Evolutionary conservation across 2,888 invertebrate genomes (phyloP).

Genomic region (Epinotia bilunana): DNA sequence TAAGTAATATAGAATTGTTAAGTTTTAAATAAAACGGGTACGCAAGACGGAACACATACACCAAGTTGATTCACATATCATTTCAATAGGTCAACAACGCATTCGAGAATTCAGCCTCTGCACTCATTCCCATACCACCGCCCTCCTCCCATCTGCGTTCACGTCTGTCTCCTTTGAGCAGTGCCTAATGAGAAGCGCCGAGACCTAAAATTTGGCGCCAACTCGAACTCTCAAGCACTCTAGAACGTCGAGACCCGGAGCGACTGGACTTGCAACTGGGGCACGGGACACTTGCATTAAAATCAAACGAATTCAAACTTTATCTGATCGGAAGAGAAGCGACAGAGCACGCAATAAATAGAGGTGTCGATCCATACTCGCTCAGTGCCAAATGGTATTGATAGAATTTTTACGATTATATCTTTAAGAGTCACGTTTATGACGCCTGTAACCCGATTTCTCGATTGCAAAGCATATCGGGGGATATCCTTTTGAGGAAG

Average conservation of each 20-base stretch:
- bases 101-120: neutral
- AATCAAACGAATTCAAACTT: conserved; percentile 48
- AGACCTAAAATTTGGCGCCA: conserved; percentile 82
- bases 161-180: conserved; percentile 57
- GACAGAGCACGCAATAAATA: conserved; percentile 52
- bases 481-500: conserved; percentile 33
- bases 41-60: neutral
- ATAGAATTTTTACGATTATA: conserved; percentile 68
- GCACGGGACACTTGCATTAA: conserved; percentile 44
- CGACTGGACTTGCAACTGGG: conserved; percentile 55
- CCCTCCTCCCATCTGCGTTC: conserved; percentile 50
- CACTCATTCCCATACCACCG: conserved; percentile 46
- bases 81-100: neutral
- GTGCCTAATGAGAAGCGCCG: conserved; percentile 80
- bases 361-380: conserved; percentile 48
- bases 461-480: conserved; percentile 43
- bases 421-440: conserved; percentile 63
- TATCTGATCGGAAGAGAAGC: conserved; percentile 48
- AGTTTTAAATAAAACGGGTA: neutral
- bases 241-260: conserved; percentile 61
- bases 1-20: no score
- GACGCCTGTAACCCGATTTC: conserved; percentile 62
- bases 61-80: neutral
- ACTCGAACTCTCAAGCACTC: conserved; percentile 79
- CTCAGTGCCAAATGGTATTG: conserved; percentile 66